phyloP scores from a whole-genome alignment of 1,140 invertebrate genomes.

The Brachionus angularis region DNA sequence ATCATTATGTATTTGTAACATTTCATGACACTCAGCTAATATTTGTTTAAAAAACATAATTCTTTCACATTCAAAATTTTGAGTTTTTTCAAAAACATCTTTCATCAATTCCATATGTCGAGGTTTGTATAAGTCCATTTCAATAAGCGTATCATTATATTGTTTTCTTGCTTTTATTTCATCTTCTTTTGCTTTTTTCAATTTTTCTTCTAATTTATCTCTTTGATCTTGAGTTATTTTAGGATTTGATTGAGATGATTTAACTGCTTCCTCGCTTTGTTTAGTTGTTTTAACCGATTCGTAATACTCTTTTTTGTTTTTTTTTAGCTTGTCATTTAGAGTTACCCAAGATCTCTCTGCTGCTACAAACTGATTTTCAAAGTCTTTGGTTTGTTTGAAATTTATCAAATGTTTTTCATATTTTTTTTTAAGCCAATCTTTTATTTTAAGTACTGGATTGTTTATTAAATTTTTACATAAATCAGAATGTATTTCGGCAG shows the following conservation, averaged over 20 bases:
- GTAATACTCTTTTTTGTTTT: slow-evolving; percentile 87
- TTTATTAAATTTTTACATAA: background rate
- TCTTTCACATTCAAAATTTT: slow-evolving; percentile 86
- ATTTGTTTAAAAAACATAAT: slow-evolving; percentile 46
- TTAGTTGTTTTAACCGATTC: slow-evolving; percentile 87
- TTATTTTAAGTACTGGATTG: background rate
- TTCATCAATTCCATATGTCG: slow-evolving; percentile 74
- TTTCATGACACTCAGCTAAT: slow-evolving; percentile 14
- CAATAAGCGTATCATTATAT: slow-evolving; percentile 80
- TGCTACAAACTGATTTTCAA: slow-evolving; percentile 47
- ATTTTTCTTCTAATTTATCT: slow-evolving; percentile 89
- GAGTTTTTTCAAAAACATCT: slow-evolving; percentile 84
- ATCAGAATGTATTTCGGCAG: slow-evolving; percentile 58
- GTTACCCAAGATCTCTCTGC: slow-evolving; percentile 97
- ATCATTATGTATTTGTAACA: slow-evolving; percentile 24
- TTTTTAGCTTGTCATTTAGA: slow-evolving; percentile 74
- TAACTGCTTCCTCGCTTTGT: slow-evolving; percentile 90
- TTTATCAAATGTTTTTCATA: slow-evolving; percentile 29
- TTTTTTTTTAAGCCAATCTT: slow-evolving; percentile 32
- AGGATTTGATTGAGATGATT: slow-evolving; percentile 84
- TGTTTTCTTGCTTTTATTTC: slow-evolving; percentile 83
- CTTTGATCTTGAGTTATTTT: slow-evolving; percentile 90
- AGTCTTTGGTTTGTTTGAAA: slow-evolving; percentile 43
- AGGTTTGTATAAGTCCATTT: slow-evolving; percentile 89
- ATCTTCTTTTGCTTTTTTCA: slow-evolving; percentile 84